Base-by-base conservation (phyloP, 2,797 vertebrate genomes). In the Pseudochaenichthys georgianus region DNA sequence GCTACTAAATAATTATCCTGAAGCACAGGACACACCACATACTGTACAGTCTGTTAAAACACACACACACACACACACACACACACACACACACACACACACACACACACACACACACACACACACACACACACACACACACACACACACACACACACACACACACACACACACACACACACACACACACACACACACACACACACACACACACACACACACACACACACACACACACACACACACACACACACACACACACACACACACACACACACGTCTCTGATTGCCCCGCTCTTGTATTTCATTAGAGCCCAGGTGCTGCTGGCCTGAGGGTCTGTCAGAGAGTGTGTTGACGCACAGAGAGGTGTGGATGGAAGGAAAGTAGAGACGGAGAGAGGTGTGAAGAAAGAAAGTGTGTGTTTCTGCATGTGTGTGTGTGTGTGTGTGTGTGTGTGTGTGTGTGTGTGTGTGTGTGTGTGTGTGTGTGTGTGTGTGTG, bases 231-330 rank as follows among this genome's bases (percentile, higher is more conserved):
- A 34, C 34, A n/a, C n/a, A n/a, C n/a, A n/a, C n/a, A n/a, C n/a
- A n/a, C n/a, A n/a, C n/a, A n/a, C n/a, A n/a, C n/a, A n/a, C n/a
- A n/a, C n/a, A 34, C 6, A 7, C 34, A 34, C 34, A 34, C 34
- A 7, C 5, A 7, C 6, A 34, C 34, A 7, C 34, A 34, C 34
- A 38, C 5, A 7, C 23, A 3, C 23, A 28, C 3, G 82, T 70
- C 73, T 91, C 87, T 89, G 81, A 91, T 89, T 78, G 63, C 68
- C 51, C 67, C 6, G 50, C 70, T 87, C 86, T 88, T 89, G 81
- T 80, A 80, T 87, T 87, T 91, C 83, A 91, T 90, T 86, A 91
- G 64, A 88, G 85, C 38, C 88, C 88, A 92, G 86, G 89, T 92
- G 91, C 88, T 86, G 86, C 75, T 81, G 73, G 80, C 88, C 86